Evolutionary conservation across 1,140 invertebrate genomes (phyloP).

Genomic region (Hyposmocoma kahamanoa): DNA sequence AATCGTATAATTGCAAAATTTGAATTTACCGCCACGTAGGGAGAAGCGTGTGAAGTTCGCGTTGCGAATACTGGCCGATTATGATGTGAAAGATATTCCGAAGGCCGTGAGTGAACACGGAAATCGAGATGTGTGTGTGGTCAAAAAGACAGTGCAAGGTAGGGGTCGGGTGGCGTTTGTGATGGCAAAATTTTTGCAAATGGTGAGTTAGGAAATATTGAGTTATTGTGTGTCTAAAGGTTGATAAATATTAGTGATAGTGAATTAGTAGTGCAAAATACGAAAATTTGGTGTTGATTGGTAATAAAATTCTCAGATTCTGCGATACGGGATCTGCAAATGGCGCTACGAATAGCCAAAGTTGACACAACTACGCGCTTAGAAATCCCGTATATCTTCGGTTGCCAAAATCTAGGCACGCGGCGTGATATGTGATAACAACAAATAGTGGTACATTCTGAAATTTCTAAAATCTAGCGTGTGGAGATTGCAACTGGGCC

Average conservation of each 20-base stretch:
- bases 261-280: constrained; percentile 56
- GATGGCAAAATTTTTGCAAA: constrained; percentile 75
- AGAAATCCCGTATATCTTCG: constrained; percentile 64
- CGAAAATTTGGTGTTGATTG: constrained; percentile 63
- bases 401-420: constrained; percentile 57
- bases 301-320: constrained; percentile 62
- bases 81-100: constrained; percentile 74
- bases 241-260: constrained; percentile 57
- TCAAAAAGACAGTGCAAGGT: constrained; percentile 75
- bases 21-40: constrained; percentile 58
- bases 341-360: constrained; percentile 73
- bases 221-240: constrained; percentile 44
- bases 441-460: constrained; percentile 63
- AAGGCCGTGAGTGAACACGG: constrained; percentile 75
- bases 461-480: constrained; percentile 59
- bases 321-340: constrained; percentile 70
- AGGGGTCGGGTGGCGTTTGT: constrained; percentile 75
- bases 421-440: constrained; percentile 56
- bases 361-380: constrained; percentile 74
- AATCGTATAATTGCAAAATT: no score
- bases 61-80: constrained; percentile 72
- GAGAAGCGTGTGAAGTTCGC: constrained; percentile 70
- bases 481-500: constrained; percentile 67
- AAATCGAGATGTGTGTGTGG: constrained; percentile 75
- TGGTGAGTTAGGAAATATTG: constrained; percentile 73